phyloP scores from a whole-genome alignment of 2,888 invertebrate genomes.

The Lypha dubia region DNA sequence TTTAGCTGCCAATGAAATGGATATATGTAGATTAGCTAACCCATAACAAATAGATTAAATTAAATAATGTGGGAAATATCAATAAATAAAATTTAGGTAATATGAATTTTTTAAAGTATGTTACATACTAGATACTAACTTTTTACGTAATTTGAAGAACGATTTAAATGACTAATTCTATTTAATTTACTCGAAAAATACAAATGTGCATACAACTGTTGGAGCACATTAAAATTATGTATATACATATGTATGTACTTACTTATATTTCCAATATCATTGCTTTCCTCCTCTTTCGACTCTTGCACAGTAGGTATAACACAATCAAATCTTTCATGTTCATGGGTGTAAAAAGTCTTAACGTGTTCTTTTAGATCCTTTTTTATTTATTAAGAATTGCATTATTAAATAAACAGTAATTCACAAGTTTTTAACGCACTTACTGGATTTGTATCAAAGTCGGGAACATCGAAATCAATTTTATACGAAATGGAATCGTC shows the following conservation, averaged over 20 bases:
- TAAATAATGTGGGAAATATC: no score
- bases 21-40: no score
- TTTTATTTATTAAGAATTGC: constrained; percentile 5
- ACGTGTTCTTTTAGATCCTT: constrained; percentile 77
- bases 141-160: no score
- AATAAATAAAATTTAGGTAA: no score
- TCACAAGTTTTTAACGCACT: constrained; percentile 52
- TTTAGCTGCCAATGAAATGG: no score
- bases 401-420: background rate
- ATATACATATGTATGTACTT: constrained; percentile 47
- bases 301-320: constrained; percentile 87
- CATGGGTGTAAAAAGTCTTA: constrained; percentile 85
- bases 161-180: no score
- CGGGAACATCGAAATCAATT: constrained; percentile 89
- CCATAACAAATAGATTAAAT: no score
- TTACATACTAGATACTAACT: no score
- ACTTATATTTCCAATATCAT: constrained; percentile 78
- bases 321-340: constrained; percentile 93
- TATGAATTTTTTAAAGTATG: no score
- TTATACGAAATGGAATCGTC: constrained; percentile 92
- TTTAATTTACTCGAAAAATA: no score
- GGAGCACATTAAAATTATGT: no score
- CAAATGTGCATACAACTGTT: no score
- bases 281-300: constrained; percentile 80
- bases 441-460: constrained; percentile 83